Evolutionary conservation across 1,140 invertebrate species (phyloP), one percentile per base, ranked within the genome.

Genomic region (Metaphire vulgaris): DNA sequence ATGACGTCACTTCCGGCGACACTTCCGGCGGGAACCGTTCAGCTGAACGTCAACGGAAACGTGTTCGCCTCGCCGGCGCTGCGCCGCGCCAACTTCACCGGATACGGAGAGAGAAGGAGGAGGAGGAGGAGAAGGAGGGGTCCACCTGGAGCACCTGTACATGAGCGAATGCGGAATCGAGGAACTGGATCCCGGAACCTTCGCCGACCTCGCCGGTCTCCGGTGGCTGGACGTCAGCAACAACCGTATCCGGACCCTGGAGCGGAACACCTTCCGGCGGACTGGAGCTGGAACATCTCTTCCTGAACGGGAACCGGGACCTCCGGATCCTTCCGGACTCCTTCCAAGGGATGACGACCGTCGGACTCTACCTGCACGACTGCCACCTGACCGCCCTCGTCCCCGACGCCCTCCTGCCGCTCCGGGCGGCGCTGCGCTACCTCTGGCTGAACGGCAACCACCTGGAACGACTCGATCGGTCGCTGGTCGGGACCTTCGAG

Each of bases 31-130:
- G 81, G 83, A 69, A 83, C 84, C 33, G 76, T 81, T n/a, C 82
- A 86, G 78, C 78, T 86, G n/a, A 83, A 82, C 33, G 76, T 86
- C 29, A 85, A 85, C 74, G 80, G 82, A 31, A 86, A 86, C 76
- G 78, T 77, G n/a, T 86, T 86, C 71, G 72, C 76, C n/a, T 81
- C 80, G 30, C 76, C 81, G 15, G 79, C 74, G 2, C 74, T 86
- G 12, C 78, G 76, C 6, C 69, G 82, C n/a, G 77, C 79, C 29
- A 86, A 86, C 77, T 84, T 86, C 73, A 81, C 83, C 0, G 69
- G 77, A 67, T 82, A 83, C 56, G 70, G 56, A 33, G 77, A 81
- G 6, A 6, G 41, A 21, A n/a, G n/a, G n/a, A n/a, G n/a, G n/a
- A n/a, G n/a, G n/a, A n/a, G n/a, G n/a, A n/a, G n/a, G n/a, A n/a